Conservation (phyloP, 53 echinoderm and acorn worm species). For the Stichopus horrens region DNA sequence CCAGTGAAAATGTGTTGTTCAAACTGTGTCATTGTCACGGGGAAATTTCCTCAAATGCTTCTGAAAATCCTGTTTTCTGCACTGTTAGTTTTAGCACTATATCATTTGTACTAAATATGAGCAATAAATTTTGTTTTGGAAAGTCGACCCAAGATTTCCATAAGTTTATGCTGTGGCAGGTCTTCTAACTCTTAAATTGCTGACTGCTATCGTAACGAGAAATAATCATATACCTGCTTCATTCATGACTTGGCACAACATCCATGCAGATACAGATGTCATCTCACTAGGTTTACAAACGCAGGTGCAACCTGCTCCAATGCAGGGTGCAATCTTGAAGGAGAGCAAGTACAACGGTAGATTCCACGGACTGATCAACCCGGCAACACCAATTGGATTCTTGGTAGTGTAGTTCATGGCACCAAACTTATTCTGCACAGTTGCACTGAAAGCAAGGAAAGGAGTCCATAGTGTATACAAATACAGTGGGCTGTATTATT, state of each 20-base stretch:
- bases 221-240: slow-evolving; percentile 69
- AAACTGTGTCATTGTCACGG: too few species aligned
- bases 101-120: too few species aligned
- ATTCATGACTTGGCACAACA: slow-evolving; percentile 66
- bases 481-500: too few species aligned
- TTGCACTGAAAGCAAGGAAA: slow-evolving; percentile 52
- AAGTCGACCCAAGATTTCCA: too few species aligned
- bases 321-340: slow-evolving; percentile 96
- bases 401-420: slow-evolving; percentile 81
- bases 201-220: neutral
- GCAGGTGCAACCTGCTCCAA: slow-evolving; percentile 92
- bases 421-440: slow-evolving; percentile 64
- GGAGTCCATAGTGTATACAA: too few species aligned
- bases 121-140: neutral
- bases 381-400: slow-evolving; percentile 88
- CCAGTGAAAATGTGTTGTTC: too few species aligned
- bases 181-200: neutral
- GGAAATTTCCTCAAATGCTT: too few species aligned
- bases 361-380: slow-evolving; percentile 97
- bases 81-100: too few species aligned
- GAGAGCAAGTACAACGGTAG: slow-evolving; percentile 92
- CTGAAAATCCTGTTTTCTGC: too few species aligned
- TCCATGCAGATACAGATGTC: slow-evolving; percentile 91
- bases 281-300: slow-evolving; percentile 98
- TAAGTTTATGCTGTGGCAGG: too few species aligned